phyloP scores from a whole-genome alignment of 2,797 vertebrate genomes.

The Lindbergichthys nudifrons region DNA sequence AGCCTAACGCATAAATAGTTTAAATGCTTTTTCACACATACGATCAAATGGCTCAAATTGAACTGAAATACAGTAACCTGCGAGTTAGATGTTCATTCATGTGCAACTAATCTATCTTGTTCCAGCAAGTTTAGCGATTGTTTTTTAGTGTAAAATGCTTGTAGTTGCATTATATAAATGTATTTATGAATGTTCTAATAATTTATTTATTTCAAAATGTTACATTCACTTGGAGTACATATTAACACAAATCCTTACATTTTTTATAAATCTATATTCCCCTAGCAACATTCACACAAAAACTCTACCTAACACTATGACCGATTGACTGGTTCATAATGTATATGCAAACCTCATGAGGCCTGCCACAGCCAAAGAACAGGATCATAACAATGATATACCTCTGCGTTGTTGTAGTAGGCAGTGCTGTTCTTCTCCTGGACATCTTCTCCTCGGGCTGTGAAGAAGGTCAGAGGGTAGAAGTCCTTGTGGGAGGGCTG shows the following conservation, averaged over 20 bases:
- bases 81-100: too few relatives aligned
- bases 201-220: background rate
- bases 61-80: background rate
- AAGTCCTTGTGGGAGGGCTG: constrained; percentile 99
- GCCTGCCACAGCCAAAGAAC: background rate
- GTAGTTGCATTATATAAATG: background rate
- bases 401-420: constrained; percentile 99
- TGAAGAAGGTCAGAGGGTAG: constrained; percentile 98
- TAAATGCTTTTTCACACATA: background rate
- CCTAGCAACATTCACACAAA: background rate
- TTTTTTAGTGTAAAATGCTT: background rate
- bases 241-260: background rate
- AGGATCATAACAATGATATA: constrained; percentile 59
- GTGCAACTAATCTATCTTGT: too few relatives aligned
- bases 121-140: background rate
- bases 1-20: background rate
- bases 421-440: constrained; percentile 99
- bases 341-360: background rate
- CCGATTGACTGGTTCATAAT: background rate
- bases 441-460: constrained; percentile 97
- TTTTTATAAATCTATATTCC: background rate
- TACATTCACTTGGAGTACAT: background rate
- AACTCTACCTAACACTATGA: background rate
- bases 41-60: background rate
- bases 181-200: background rate